phyloP scores from a whole-genome alignment of 2,797 vertebrate genomes.

The Macropus fuliginosus region DNA sequence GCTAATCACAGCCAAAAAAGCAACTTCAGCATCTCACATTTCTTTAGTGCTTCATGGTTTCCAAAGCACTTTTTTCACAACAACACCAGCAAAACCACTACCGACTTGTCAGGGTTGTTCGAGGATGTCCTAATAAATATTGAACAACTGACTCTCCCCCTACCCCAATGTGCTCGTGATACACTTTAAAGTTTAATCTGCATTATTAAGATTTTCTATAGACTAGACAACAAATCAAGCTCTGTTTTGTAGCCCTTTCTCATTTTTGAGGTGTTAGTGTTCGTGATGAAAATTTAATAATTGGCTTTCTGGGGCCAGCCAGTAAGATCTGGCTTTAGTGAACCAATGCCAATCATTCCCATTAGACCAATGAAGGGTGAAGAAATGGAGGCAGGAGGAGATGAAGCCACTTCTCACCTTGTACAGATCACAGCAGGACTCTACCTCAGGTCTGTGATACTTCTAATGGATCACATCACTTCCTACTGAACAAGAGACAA shows the following conservation, averaged over 20 bases:
- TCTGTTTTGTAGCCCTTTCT: background rate
- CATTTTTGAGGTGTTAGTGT: background rate
- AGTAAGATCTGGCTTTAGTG: background rate
- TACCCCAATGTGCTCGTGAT: background rate
- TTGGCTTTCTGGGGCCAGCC: background rate
- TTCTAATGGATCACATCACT: background rate
- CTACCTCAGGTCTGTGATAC: background rate
- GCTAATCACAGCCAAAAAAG: background rate
- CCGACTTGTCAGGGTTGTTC: background rate
- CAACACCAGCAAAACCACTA: background rate
- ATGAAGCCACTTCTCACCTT: background rate
- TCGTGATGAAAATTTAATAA: background rate
- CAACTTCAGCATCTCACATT: background rate
- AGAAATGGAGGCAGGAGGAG: background rate
- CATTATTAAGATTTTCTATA: background rate
- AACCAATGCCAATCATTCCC: background rate
- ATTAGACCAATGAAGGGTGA: background rate
- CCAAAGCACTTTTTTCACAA: background rate
- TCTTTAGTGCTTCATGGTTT: background rate
- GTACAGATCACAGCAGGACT: background rate
- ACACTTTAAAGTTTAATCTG: background rate
- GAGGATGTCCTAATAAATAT: background rate
- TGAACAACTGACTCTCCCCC: background rate
- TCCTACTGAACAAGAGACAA: background rate
- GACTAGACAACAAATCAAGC: background rate